phyloP scores from a whole-genome alignment of 2,888 invertebrate species.

The Andrena haemorrhoa region DNA sequence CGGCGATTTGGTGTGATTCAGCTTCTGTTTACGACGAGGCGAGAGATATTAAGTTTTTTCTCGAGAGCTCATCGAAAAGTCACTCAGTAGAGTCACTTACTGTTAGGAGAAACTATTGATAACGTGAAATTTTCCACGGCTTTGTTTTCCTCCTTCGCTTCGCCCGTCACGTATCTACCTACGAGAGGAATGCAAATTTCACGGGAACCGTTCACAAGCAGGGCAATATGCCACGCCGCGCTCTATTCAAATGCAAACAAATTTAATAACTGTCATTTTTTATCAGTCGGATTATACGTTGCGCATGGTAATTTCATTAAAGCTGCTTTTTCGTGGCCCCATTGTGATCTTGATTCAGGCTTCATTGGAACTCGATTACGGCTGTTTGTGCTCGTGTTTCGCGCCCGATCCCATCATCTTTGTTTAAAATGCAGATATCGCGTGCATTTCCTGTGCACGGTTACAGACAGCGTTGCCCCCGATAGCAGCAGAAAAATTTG shows the following conservation, averaged over 20 bases:
- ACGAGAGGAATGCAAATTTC: neutral
- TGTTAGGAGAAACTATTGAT: too few relatives aligned
- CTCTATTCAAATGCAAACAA: neutral
- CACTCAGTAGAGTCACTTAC: too few relatives aligned
- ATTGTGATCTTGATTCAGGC: slow-evolving; percentile 8
- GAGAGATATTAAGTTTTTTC: too few relatives aligned
- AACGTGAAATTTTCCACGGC: too few relatives aligned
- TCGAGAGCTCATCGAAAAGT: too few relatives aligned
- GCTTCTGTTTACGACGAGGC: too few relatives aligned
- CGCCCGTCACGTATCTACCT: too few relatives aligned
- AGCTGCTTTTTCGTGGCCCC: too few relatives aligned
- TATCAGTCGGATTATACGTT: neutral
- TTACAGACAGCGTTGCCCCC: neutral
- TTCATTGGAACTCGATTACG: neutral
- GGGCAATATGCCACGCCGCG: neutral
- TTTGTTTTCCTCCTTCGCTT: too few relatives aligned
- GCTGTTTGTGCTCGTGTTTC: slow-evolving; percentile 4
- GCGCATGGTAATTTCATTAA: neutral
- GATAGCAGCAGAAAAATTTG: neutral
- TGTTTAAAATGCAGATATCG: neutral
- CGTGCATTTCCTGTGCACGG: neutral
- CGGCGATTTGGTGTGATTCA: too few relatives aligned
- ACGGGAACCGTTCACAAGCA: neutral
- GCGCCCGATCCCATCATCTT: neutral
- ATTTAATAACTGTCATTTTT: slow-evolving; percentile 1